A percentile compares a stretch with the other conserved stretches of the same genome.
Evolutionary conservation across 2,113 vertebrate species (phyloP).

Genomic region (Oryzias celebensis): DNA sequence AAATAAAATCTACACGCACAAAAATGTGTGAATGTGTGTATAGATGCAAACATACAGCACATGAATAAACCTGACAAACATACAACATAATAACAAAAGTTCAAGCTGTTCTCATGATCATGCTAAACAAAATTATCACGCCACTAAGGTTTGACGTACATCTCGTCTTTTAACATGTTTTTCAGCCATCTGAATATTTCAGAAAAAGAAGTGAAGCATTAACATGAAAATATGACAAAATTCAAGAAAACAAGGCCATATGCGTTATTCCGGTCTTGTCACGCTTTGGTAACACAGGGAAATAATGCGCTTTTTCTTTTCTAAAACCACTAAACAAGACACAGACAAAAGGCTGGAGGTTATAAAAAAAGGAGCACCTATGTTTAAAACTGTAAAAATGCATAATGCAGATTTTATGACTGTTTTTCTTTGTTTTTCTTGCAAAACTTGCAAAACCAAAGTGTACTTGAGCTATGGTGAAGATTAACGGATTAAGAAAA

Average conservation of each 20-base stretch:
- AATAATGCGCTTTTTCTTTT: too few relatives aligned
- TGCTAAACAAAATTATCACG: constrained; percentile 48
- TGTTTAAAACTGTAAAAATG: too few relatives aligned
- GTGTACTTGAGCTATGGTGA: too few relatives aligned
- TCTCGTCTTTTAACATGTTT: constrained; percentile 15
- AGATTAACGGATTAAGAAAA: too few relatives aligned
- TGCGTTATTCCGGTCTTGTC: constrained; percentile 56
- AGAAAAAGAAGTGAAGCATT: constrained; percentile 23
- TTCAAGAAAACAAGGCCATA: constrained; percentile 46
- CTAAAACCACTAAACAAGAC: too few relatives aligned
- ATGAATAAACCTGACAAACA: constrained; percentile 15
- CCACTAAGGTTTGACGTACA: constrained; percentile 17
- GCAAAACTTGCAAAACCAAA: constrained; percentile 26
- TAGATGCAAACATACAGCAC: constrained; percentile 12
- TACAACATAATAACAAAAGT: constrained; percentile 40
- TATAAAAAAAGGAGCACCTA: too few relatives aligned
- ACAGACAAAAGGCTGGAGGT: too few relatives aligned
- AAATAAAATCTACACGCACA: constrained; percentile 39
- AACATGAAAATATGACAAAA: constrained; percentile 32
- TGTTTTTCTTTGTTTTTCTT: constrained; percentile 23
- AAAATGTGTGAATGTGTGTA: constrained; percentile 10
- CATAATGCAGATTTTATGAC: too few relatives aligned
- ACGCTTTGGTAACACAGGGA: constrained; percentile 60
- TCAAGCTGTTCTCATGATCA: constrained; percentile 29
- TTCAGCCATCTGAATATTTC: constrained; percentile 22